phyloP scores from a whole-genome alignment of 2,797 vertebrate species.

The Lycodopsis pacificus region DNA sequence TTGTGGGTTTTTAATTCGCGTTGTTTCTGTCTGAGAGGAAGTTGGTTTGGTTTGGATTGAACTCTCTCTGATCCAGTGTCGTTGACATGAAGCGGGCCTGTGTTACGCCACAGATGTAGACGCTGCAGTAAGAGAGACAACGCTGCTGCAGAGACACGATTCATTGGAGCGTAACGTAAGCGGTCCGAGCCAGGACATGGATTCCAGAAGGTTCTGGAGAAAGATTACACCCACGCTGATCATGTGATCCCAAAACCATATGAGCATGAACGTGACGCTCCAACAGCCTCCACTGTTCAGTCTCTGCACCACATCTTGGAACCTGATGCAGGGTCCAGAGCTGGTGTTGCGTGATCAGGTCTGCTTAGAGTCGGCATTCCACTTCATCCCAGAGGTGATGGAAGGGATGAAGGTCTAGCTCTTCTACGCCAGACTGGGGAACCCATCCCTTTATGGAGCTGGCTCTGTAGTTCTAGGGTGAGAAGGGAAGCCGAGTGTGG shows the following conservation, averaged over 20 bases:
- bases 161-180: no score
- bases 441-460: neutral
- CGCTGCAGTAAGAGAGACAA: neutral
- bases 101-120: neutral
- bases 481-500: no score
- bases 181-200: no score
- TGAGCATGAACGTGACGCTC: neutral
- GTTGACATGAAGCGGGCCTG: neutral
- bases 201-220: no score
- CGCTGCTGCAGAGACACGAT: neutral
- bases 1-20: slow-evolving; percentile 21
- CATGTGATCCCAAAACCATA: neutral
- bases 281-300: neutral
- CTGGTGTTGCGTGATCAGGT: neutral
- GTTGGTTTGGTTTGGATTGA: neutral
- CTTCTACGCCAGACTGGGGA: neutral
- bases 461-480: neutral
- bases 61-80: neutral
- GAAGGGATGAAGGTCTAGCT: neutral
- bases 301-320: neutral
- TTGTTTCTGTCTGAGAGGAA: slow-evolving; percentile 24
- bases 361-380: neutral
- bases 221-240: neutral
- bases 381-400: neutral
- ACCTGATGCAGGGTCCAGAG: neutral